phyloP scores from a whole-genome alignment of 2,888 invertebrate genomes.

The Bembecia ichneumoniformis region DNA sequence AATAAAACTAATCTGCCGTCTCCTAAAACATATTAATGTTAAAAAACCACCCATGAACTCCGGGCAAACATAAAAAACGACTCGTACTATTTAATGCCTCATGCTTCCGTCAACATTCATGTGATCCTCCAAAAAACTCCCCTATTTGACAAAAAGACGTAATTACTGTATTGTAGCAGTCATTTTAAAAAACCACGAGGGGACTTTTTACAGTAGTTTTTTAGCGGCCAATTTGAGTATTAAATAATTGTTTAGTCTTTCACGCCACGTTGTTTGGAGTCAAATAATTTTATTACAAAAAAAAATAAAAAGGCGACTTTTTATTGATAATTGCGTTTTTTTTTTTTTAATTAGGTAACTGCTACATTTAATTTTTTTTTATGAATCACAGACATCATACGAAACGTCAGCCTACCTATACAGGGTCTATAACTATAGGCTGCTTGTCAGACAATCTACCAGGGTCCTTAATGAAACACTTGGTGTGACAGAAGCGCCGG shows the following conservation, averaged over 20 bases:
- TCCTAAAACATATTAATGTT: too few relatives aligned
- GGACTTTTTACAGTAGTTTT: conserved; percentile 27
- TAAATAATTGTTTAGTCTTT: conserved; percentile 13
- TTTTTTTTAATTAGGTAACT: conserved; percentile 16
- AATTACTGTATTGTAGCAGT: conserved; percentile 19
- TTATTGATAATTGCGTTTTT: background rate
- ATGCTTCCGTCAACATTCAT: conserved; percentile 33
- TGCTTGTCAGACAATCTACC: too few relatives aligned
- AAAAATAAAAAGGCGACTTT: background rate
- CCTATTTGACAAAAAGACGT: conserved; percentile 27
- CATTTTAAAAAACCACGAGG: conserved; percentile 32
- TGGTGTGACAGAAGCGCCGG: too few relatives aligned
- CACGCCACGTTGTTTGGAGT: background rate
- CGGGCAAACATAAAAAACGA: background rate
- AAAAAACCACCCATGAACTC: too few relatives aligned
- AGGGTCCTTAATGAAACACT: too few relatives aligned
- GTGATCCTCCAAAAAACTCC: conserved; percentile 28
- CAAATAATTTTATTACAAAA: background rate
- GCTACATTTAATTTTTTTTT: too few relatives aligned
- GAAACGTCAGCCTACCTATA: too few relatives aligned
- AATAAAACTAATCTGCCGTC: too few relatives aligned
- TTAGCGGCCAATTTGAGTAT: conserved; percentile 19
- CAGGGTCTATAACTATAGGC: too few relatives aligned
- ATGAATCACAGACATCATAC: too few relatives aligned
- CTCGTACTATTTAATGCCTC: conserved; percentile 22